Evolutionary conservation across 1,140 invertebrate genomes (phyloP), one percentile per base, ranked within the genome.

Genomic region (Sminthurinus signatus): DNA sequence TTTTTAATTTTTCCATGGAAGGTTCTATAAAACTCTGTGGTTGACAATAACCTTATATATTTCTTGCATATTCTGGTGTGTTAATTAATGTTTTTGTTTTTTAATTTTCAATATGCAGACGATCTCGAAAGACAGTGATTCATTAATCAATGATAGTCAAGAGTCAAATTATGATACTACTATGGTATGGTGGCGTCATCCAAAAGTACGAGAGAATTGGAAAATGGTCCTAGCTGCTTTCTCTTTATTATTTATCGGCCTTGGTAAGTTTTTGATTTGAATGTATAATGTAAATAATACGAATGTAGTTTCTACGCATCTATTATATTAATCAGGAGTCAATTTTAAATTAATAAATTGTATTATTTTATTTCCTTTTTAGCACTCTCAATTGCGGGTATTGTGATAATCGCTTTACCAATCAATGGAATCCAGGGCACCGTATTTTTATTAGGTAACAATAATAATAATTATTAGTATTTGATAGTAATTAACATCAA

Each of bases 151-250:
- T 15, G 66, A 68, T 62, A 57, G 66, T 32, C 86, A 87, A 73
- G 86, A 87, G 77, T 77, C 75, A 48, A 15, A 36, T 15, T 75
- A 72, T 68, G 77, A 76, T 65, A 72, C 74, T 5, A 74, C 71
- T 36, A 74, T 76, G 75, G 83, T 86, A 64, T 90, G 88, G 80
- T 88, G 87, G 80, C 82, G 84, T 46, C 88, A 91, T 77, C 88
- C 88, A 1, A 89, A 89, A 78, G 85, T 91, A 27, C 77, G 83
- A 68, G 88, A 91, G 74, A 90, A 91, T 74, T 90, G 88, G 88
- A 85, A 87, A 74, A 87, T 89, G 69, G 88, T 91, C 3, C 79
- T 87, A 65, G 87, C 86, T 29, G 88, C 88, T 8, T 84, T 88
- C 64, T 82, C 85, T 54, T 77, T 91, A 31, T 78, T 90, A 1